A percentile compares a stretch with the other conserved stretches of the same genome.
These are phyloP conservation scores for Strix uralensis DNA, from an alignment of 2,113 vertebrate genomes.

Conservation along the genomic window DNA sequence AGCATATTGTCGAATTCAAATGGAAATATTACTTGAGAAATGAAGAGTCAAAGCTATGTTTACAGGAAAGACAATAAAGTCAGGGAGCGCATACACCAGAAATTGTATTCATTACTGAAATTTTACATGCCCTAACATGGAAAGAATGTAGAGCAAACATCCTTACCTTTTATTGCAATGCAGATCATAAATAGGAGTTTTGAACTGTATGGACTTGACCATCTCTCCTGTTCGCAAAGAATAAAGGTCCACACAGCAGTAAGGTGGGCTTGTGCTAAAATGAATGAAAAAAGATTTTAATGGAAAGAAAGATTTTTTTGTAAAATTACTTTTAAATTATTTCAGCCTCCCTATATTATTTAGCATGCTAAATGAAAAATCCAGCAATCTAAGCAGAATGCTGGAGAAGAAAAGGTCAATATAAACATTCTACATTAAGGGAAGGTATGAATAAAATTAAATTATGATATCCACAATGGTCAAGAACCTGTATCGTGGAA, in stretches of 20 bases:
- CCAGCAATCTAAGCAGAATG: background rate
- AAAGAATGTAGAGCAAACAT: background rate
- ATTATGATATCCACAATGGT: background rate
- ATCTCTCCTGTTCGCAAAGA: constrained; percentile 94
- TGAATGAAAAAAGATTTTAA: background rate
- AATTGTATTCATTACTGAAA: background rate
- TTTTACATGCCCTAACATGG: background rate
- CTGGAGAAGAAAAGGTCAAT: background rate
- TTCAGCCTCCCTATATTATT: background rate
- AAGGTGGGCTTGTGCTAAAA: constrained; percentile 90
- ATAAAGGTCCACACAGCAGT: constrained; percentile 94
- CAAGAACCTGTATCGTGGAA: background rate
- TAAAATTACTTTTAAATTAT: background rate
- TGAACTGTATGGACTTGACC: constrained; percentile 99
- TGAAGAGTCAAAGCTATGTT: background rate
- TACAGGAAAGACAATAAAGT: background rate
- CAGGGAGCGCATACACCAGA: background rate
- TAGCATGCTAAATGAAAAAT: background rate
- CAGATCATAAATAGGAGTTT: constrained; percentile 96
- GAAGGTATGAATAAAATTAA: background rate
- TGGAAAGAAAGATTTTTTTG: background rate
- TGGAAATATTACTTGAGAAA: background rate
- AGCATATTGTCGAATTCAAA: background rate
- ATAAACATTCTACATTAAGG: background rate
- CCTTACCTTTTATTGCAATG: constrained; percentile 93